Base-by-base conservation (phyloP, 2,888 invertebrate species). In the Corythucha ciliata region DNA sequence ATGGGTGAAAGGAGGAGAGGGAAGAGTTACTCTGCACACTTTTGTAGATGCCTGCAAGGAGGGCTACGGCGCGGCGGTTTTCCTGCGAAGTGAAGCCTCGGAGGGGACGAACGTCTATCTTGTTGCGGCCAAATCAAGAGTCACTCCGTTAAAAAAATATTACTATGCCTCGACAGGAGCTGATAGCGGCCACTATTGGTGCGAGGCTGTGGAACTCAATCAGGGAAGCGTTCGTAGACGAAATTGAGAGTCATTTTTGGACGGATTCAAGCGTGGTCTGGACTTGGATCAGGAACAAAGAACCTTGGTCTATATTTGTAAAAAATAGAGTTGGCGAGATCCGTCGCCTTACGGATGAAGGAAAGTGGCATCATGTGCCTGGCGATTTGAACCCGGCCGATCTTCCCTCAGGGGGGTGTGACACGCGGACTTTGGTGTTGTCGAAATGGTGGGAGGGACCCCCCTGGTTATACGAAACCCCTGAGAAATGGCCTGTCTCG, bases 21-120 rank as follows among this genome's bases (percentile, higher is more conserved):
- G 39, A 3, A 39, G 39, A n/a, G n/a, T n/a, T 22, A 26, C 52
- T 4, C n/a, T 52, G 36, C 52, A 52, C 33, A 29, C 47, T 27
- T 52, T 52, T 20, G 44, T 47, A 25, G 54, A 51, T 25, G 48
- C 54, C 6, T 52, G 54, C 37, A 44, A 54, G 27, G 12, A 33
- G 8, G 54, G 51, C 7, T 46, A 36, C 18, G 54, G 51, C 3
- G 25, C 40, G 14, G 39, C 47, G 14, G 36, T 54, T 33, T 54
- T 54, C 34, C 21, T 54, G 2, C 22, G 54, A 18, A 32, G 41
- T 21, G 47, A 52, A 46, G 10, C 14, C n/a, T 26, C 39, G 20
- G 46, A 32, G 4, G 24, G 16, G 4, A 41, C 52, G 4, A 25
- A 14, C 5, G 25, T 54, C 2, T 29, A 26, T 27, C 29, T 54